phyloP scores from a whole-genome alignment of 2,113 vertebrate species.

The Gallinago undulata region DNA sequence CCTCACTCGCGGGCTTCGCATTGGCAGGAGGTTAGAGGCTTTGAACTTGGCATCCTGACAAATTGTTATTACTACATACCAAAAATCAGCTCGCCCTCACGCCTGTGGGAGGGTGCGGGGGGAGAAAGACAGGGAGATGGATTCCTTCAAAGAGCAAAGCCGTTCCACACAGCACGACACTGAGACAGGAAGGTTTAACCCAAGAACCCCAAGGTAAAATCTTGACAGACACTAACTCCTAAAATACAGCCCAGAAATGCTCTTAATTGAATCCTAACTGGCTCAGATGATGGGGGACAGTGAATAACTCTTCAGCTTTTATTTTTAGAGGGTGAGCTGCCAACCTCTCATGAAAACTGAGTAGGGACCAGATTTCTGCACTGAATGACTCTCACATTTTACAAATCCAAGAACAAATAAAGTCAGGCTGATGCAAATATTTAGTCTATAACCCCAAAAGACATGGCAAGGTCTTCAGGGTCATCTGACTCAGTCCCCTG shows the following conservation, averaged over 20 bases:
- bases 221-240: constrained; percentile 8
- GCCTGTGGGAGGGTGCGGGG: not conserved
- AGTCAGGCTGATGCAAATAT: not conserved
- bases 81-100: not conserved
- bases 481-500: not conserved
- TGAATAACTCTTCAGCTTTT: not conserved
- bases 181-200: constrained; percentile 15
- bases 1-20: constrained; percentile 28
- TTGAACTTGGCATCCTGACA: constrained; percentile 68
- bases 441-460: not conserved
- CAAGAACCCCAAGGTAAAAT: constrained; percentile 12
- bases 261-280: constrained; percentile 19
- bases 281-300: not conserved
- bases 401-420: not conserved
- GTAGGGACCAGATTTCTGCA: not conserved
- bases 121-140: not conserved
- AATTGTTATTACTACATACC: constrained; percentile 36
- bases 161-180: constrained; percentile 38
- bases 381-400: not conserved
- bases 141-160: constrained; percentile 39
- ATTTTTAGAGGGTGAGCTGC: not conserved
- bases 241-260: constrained; percentile 18
- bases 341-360: not conserved
- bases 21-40: constrained; percentile 12
- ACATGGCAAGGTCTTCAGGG: not conserved